A percentile compares a stretch with the other conserved stretches of the same genome.
Conservation (phyloP, 2,888 invertebrate genomes). For the Micoletzkya japonica region DNA sequence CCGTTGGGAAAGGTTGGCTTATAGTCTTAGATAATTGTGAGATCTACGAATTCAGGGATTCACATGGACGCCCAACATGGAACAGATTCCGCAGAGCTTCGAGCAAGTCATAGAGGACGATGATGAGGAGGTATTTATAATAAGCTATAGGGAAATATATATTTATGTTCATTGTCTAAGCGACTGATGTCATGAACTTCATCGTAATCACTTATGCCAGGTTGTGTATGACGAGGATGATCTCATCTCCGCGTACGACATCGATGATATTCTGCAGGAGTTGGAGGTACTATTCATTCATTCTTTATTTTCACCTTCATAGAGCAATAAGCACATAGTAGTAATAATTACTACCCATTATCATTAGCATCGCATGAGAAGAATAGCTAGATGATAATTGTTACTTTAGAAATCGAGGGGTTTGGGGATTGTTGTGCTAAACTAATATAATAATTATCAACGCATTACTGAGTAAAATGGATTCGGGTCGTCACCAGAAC, state of each 20-base stretch:
- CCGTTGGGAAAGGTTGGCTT: constrained; percentile 12
- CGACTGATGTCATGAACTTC: neutral
- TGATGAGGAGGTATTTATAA: constrained; percentile 9
- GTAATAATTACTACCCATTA: too few species aligned
- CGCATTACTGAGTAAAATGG: too few species aligned
- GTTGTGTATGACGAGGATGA: constrained; percentile 21
- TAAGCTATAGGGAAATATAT: neutral
- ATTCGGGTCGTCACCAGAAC: too few species aligned
- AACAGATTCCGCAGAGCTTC: neutral
- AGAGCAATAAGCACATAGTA: too few species aligned
- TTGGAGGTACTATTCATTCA: neutral
- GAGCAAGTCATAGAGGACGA: neutral
- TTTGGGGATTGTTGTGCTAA: too few species aligned
- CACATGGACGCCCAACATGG: neutral
- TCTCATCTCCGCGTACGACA: constrained; percentile 2
- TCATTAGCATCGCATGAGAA: too few species aligned
- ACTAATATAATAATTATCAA: too few species aligned
- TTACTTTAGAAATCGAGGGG: too few species aligned
- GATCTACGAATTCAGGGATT: neutral
- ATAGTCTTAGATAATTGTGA: neutral
- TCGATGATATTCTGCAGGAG: constrained; percentile 15
- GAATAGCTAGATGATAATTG: too few species aligned
- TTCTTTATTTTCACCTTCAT: too few species aligned
- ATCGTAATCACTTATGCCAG: neutral
- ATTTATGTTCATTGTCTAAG: neutral